These are phyloP conservation scores for Dasyprocta punctata DNA, from an alignment of 2,113 vertebrate genomes.

Conservation along the genomic window DNA sequence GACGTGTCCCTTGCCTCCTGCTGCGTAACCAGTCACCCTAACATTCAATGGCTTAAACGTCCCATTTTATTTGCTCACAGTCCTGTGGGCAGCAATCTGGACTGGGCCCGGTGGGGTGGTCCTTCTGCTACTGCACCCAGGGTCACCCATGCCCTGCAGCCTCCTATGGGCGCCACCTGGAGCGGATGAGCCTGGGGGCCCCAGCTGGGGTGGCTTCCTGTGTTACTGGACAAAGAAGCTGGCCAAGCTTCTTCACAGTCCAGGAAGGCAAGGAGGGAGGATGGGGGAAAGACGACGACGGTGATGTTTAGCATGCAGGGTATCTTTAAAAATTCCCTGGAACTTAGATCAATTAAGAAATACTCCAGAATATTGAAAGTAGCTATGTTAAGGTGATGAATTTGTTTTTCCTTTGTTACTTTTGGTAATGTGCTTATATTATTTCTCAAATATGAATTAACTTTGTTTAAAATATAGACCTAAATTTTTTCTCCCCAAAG, in stretches of 20 bases:
- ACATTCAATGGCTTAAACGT: neutral
- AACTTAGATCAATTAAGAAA: neutral
- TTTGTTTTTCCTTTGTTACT: neutral
- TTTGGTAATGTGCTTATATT: neutral
- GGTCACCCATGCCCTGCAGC: neutral
- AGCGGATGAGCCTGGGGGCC: neutral
- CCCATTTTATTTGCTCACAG: neutral
- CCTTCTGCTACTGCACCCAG: neutral
- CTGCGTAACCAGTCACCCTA: neutral
- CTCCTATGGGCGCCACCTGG: neutral
- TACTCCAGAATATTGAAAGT: neutral
- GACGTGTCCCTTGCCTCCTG: neutral
- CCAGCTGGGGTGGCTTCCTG: neutral
- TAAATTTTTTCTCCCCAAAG: neutral
- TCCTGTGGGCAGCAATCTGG: neutral
- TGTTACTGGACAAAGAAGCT: neutral
- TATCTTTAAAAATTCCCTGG: neutral
- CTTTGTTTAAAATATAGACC: constrained; percentile 12
- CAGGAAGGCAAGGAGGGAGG: neutral
- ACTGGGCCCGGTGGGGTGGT: neutral
- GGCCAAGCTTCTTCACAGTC: neutral
- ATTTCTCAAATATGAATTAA: constrained; percentile 37
- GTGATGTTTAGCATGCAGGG: neutral
- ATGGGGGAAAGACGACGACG: neutral
- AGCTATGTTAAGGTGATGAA: neutral